Percentiles rank a stretch among this genome's conserved stretches.
phyloP scores from a whole-genome alignment of 2,797 vertebrate species.

The Pseudochirops corinnae region DNA sequence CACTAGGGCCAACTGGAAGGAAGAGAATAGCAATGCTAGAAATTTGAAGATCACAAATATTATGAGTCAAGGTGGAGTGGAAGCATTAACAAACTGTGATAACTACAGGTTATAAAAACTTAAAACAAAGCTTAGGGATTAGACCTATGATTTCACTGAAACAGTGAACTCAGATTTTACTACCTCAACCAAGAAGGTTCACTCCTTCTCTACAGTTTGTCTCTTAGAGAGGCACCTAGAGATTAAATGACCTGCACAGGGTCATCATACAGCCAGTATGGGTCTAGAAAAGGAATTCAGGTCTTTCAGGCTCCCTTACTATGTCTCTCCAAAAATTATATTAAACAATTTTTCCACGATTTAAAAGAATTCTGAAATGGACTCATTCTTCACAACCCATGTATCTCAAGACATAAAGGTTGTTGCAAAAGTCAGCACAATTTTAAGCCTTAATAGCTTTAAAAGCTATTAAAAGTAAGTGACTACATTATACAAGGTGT shows the following conservation, averaged over 20 bases:
- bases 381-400: not conserved
- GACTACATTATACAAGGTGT: not conserved
- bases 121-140: not conserved
- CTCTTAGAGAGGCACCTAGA: not conserved
- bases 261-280: not conserved
- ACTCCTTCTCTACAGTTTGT: not conserved
- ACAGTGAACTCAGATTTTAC: not conserved
- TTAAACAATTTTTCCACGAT: not conserved
- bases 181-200: not conserved
- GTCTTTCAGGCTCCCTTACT: not conserved
- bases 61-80: not conserved
- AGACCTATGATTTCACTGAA: not conserved
- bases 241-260: not conserved
- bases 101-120: not conserved
- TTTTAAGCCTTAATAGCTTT: not conserved
- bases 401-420: not conserved
- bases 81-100: not conserved
- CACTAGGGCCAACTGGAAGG: not conserved
- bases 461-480: not conserved
- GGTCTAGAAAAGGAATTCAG: not conserved
- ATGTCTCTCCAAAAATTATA: not conserved
- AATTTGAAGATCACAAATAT: not conserved
- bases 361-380: not conserved
- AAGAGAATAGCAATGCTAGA: not conserved
- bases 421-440: not conserved